These are phyloP conservation scores for Sinentomon sp. DNA, from an alignment of 2,888 invertebrate species.

Conservation along the genomic window DNA sequence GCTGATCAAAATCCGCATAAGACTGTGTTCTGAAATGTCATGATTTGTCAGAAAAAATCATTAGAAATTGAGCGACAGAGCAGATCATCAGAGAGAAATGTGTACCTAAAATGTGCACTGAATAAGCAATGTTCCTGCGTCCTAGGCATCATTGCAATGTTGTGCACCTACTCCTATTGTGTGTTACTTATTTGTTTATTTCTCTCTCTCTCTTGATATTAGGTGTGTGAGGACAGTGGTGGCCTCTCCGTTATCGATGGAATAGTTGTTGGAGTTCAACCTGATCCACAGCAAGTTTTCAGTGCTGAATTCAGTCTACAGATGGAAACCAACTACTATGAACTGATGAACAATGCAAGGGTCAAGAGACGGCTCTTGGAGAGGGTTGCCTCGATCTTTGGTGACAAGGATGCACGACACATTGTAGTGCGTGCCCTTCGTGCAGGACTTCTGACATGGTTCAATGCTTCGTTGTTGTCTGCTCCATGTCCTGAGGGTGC, in stretches of 20 bases:
- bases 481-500: constrained; percentile 46
- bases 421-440: constrained; percentile 41
- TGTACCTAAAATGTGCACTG: too few relatives aligned
- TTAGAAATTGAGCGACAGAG: too few relatives aligned
- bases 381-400: constrained; percentile 44
- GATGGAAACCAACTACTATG: constrained; percentile 34
- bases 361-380: constrained; percentile 54
- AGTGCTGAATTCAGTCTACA: constrained; percentile 56
- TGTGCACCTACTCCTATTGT: too few relatives aligned
- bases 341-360: constrained; percentile 36
- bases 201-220: too few relatives aligned
- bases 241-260: constrained; percentile 50
- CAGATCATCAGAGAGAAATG: too few relatives aligned
- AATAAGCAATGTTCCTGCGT: too few relatives aligned
- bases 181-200: too few relatives aligned
- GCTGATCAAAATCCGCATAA: too few relatives aligned
- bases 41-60: too few relatives aligned
- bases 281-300: constrained; percentile 30
- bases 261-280: constrained; percentile 40
- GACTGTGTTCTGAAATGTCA: too few relatives aligned
- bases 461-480: constrained; percentile 47
- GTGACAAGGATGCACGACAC: constrained; percentile 38
- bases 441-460: constrained; percentile 24
- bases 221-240: constrained; percentile 42
- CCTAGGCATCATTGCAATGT: too few relatives aligned